A percentile compares a stretch with the other conserved stretches of the same genome.
Conservation (phyloP, 2,113 vertebrate genomes). For the Elanoides forficatus region DNA sequence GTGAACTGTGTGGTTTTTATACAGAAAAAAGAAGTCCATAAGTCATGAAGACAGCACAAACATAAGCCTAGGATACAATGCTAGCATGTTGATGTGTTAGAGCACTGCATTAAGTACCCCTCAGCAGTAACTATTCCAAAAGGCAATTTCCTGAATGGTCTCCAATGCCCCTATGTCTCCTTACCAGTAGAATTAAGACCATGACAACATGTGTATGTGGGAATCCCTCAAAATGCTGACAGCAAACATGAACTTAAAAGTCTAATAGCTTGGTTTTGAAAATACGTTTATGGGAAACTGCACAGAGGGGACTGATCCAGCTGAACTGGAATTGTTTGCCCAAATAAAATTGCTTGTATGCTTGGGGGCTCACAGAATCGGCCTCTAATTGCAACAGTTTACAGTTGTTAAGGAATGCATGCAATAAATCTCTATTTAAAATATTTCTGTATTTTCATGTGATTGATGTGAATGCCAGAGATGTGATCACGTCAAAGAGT, state of each 20-base stretch:
- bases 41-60: neutral
- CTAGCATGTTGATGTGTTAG: neutral
- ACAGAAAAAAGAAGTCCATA: neutral
- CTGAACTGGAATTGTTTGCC: neutral
- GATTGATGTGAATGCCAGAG: neutral
- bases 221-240: neutral
- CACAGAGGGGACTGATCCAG: neutral
- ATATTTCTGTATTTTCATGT: neutral
- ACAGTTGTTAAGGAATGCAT: neutral
- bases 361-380: neutral
- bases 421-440: neutral
- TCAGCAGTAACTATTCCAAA: neutral
- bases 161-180: neutral
- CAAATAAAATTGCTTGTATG: neutral
- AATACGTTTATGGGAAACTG: neutral
- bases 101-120: neutral
- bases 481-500: rapidly evolving
- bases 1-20: neutral
- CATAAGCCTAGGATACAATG: neutral
- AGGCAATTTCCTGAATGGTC: neutral
- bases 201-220: neutral
- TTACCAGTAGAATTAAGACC: neutral
- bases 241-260: neutral
- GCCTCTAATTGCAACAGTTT: neutral
- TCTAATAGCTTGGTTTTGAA: neutral